phyloP scores from a whole-genome alignment of 1,140 invertebrate genomes.

The Brachionus asplanchnoidis region DNA sequence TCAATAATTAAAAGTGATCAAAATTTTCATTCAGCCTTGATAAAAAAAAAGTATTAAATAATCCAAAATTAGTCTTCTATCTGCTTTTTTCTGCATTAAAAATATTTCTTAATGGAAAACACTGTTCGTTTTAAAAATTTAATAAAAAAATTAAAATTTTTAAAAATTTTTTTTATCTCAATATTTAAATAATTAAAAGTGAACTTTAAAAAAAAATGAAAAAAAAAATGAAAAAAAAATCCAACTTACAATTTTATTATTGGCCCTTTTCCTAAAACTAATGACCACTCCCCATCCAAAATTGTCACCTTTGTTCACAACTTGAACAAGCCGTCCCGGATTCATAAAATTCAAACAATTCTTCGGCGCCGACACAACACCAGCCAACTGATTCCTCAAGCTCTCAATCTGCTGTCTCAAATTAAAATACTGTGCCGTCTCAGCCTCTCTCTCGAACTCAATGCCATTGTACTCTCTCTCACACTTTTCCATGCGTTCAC shows the following conservation, averaged over 20 bases:
- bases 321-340: constrained; percentile 79
- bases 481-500: constrained; percentile 71
- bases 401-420: constrained; percentile 74
- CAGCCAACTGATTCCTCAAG: constrained; percentile 69
- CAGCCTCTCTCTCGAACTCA: constrained; percentile 64
- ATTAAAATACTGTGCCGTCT: constrained; percentile 75
- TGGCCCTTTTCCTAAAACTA: constrained; percentile 76
- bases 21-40: too few species aligned
- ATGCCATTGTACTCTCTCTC: constrained; percentile 59
- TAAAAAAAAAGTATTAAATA: too few species aligned
- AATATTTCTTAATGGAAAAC: too few species aligned
- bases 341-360: constrained; percentile 89
- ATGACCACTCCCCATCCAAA: constrained; percentile 95
- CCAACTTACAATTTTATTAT: constrained; percentile 50
- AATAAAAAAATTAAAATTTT: too few species aligned
- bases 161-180: too few species aligned
- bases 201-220: too few species aligned
- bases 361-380: constrained; percentile 75
- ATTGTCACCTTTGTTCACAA: constrained; percentile 52
- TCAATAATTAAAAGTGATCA: too few species aligned
- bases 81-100: too few species aligned
- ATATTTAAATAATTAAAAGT: too few species aligned
- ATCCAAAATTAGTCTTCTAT: too few species aligned
- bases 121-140: too few species aligned
- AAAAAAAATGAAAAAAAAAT: too few species aligned